phyloP scores from a whole-genome alignment of 2,113 vertebrate genomes.

The Rhegmatorhina hoffmannsi region DNA sequence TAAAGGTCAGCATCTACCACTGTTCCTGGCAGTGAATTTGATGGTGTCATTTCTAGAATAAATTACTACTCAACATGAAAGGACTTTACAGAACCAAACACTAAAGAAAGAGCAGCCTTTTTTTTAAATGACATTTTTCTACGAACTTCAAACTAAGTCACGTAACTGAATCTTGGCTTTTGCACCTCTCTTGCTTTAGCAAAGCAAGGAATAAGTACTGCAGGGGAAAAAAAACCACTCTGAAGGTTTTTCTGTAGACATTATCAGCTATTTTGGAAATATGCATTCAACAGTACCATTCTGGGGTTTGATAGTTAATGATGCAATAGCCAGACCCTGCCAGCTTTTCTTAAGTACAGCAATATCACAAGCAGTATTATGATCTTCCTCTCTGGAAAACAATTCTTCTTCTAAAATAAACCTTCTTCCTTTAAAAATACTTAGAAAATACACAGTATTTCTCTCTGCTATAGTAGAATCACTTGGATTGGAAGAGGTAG shows the following conservation, averaged over 20 bases:
- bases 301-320: background rate
- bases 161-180: background rate
- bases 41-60: background rate
- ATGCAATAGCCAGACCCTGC: background rate
- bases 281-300: background rate
- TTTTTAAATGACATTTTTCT: background rate
- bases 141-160: background rate
- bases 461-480: background rate
- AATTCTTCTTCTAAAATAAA: background rate
- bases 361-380: background rate
- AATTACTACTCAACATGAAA: background rate
- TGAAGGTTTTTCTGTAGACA: background rate
- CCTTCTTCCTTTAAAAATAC: background rate
- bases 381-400: background rate
- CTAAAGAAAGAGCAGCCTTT: background rate
- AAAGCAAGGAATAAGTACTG: background rate
- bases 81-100: background rate
- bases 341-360: background rate
- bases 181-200: background rate
- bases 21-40: background rate
- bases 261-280: background rate
- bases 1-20: background rate
- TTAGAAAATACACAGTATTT: background rate
- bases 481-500: background rate
- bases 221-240: background rate